phyloP scores from a whole-genome alignment of 2,888 invertebrate species.

The Lepidochitona cinerea region DNA sequence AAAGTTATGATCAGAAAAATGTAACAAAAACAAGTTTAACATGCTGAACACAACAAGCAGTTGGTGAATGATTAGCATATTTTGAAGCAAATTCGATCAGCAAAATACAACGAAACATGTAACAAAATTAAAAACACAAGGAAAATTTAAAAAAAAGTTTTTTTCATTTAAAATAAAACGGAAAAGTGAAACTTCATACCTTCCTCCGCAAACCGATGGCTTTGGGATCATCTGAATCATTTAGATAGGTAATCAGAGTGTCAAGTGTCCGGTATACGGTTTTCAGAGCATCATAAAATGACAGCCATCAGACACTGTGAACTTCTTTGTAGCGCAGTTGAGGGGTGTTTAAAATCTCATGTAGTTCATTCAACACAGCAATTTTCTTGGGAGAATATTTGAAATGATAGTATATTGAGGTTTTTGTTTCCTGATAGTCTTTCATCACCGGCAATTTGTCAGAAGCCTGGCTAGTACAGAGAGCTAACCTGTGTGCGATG shows the following conservation, averaged over 20 bases:
- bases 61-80: no score
- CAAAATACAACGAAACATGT: no score
- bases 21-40: no score
- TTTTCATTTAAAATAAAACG: not conserved
- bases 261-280: not conserved
- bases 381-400: not conserved
- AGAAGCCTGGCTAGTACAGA: slow-evolving; percentile 28
- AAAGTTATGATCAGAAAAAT: no score
- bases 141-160: no score
- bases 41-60: no score
- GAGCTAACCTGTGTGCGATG: slow-evolving; percentile 24
- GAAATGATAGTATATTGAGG: not conserved
- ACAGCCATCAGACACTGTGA: not conserved
- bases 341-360: not conserved
- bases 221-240: not conserved
- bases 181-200: not conserved
- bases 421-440: slow-evolving; percentile 9
- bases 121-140: no score
- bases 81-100: no score
- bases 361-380: not conserved
- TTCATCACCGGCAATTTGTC: slow-evolving; percentile 14
- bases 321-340: not conserved
- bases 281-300: not conserved
- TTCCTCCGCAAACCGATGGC: not conserved
- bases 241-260: not conserved